Conservation (phyloP, 1,140 invertebrate species). For the Nasonia vitripennis region DNA sequence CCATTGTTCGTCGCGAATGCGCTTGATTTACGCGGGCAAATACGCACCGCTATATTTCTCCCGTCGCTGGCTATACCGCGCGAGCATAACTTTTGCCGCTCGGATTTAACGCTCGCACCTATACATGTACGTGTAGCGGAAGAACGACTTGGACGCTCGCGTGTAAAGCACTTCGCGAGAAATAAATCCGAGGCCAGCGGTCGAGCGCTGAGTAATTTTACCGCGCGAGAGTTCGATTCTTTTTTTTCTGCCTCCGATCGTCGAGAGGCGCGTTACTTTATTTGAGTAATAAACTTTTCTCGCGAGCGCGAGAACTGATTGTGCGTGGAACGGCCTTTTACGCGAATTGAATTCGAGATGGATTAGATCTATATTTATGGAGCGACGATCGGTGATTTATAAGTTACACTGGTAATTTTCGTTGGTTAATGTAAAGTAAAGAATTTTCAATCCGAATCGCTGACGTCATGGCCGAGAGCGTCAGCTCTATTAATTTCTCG, state of each 20-base stretch:
- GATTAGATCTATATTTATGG: no score
- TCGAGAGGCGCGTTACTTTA: not conserved
- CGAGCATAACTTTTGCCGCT: not conserved
- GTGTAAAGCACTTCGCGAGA: not conserved
- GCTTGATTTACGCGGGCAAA: not conserved
- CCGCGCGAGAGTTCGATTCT: not conserved
- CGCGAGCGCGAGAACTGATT: not conserved
- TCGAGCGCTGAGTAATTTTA: not conserved
- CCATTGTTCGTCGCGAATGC: not conserved
- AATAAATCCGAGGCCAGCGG: conserved; percentile 7
- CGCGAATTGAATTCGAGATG: not conserved
- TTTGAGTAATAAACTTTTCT: conserved; percentile 30
- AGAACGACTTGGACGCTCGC: not conserved
- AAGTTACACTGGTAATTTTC: not conserved
- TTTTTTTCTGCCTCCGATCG: not conserved
- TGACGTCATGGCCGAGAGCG: not conserved
- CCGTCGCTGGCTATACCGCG: not conserved
- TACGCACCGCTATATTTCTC: not conserved
- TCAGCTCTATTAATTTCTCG: not conserved
- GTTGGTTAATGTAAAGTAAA: not conserved
- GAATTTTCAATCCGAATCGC: not conserved
- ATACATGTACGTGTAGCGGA: not conserved
- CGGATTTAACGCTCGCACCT: not conserved
- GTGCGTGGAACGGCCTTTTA: not conserved
- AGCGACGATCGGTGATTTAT: no score